A percentile compares a stretch with the other conserved stretches of the same genome.
Evolutionary conservation across 2,113 vertebrate genomes (phyloP).

Genomic region (Notarius lentiginosus): DNA sequence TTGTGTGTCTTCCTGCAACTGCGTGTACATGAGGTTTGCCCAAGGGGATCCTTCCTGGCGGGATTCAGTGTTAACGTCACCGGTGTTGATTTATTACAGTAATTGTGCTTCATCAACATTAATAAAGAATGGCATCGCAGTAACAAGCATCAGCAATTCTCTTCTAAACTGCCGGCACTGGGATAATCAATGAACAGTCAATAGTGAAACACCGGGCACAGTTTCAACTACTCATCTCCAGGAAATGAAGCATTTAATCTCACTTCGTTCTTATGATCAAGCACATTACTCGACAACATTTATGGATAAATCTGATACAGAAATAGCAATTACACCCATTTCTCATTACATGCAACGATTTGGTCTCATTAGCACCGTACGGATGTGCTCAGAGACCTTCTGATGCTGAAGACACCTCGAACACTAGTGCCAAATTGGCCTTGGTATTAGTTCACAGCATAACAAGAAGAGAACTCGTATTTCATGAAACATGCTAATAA

Average conservation of each 20-base stretch:
- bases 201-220: conserved; percentile 37
- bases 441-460: neutral
- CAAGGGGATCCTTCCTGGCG: conserved; percentile 50
- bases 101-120: conserved; percentile 70
- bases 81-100: conserved; percentile 68
- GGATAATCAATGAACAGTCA: conserved; percentile 57
- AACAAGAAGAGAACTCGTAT: too few species aligned
- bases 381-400: neutral
- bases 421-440: neutral
- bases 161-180: conserved; percentile 38
- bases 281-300: conserved; percentile 25
- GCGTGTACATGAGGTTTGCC: conserved; percentile 24
- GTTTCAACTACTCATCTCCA: conserved; percentile 38
- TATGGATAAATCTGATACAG: conserved; percentile 27
- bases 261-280: conserved; percentile 36
- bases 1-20: neutral
- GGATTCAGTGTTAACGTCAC: conserved; percentile 46
- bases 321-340: conserved; percentile 19
- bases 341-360: neutral
- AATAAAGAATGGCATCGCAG: conserved; percentile 56
- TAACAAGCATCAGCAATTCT: conserved; percentile 49
- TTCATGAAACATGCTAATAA: neutral
- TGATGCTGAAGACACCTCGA: neutral
- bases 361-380: neutral
- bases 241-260: conserved; percentile 51